These are phyloP conservation scores for Folsomia candida DNA, from an alignment of 2,888 invertebrate species.

Conservation along the genomic window DNA sequence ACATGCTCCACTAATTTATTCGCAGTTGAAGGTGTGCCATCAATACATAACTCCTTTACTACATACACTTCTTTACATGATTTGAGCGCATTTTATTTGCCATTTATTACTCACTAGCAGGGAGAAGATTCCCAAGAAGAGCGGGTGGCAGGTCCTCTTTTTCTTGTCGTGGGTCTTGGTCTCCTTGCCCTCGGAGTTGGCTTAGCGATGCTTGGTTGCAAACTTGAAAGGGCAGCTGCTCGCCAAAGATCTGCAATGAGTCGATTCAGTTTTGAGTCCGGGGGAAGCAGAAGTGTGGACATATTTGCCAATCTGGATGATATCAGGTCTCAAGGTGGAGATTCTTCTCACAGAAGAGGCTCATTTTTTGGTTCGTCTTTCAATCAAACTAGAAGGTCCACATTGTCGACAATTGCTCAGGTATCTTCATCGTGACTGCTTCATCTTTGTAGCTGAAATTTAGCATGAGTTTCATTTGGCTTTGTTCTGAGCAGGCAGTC, in stretches of 20 bases:
- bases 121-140: conserved; percentile 36
- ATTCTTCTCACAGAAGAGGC: conserved; percentile 13
- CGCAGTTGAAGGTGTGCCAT: too few relatives aligned
- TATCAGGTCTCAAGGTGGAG: conserved; percentile 23
- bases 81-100: too few relatives aligned
- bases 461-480: too few relatives aligned
- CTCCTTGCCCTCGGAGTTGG: conserved; percentile 39
- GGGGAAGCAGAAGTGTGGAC: conserved; percentile 32
- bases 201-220: conserved; percentile 38
- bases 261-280: conserved; percentile 42
- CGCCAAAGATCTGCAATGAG: conserved; percentile 29
- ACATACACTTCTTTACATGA: too few relatives aligned
- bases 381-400: conserved; percentile 31
- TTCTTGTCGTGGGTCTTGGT: conserved; percentile 40
- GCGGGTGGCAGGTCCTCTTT: conserved; percentile 46
- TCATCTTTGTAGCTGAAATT: too few relatives aligned
- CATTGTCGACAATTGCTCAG: conserved; percentile 48
- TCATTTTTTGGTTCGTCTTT: conserved; percentile 29
- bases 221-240: conserved; percentile 44
- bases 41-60: too few relatives aligned
- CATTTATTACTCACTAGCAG: too few relatives aligned
- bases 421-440: too few relatives aligned
- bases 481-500: conserved; percentile 40
- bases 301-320: conserved; percentile 34
- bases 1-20: neutral